Base-by-base conservation (phyloP, 2,888 invertebrate species). In the Sesia apiformis region DNA sequence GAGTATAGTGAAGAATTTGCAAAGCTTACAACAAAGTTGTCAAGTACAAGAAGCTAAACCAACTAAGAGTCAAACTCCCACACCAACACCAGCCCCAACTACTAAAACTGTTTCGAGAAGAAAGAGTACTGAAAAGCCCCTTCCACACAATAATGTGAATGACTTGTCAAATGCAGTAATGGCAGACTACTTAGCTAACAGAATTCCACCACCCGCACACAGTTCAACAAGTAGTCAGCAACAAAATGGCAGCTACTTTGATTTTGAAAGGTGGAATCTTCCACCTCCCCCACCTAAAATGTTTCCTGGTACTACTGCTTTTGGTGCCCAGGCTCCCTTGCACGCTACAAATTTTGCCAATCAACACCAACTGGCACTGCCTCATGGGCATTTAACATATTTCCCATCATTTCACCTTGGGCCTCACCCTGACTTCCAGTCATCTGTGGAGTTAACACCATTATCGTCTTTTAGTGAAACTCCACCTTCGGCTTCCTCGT, bases 231-330 rank as follows among this genome's bases (percentile, higher is more conserved):
- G 76, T 67, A 85, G 72, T 67, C 88, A 90, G 66, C 91, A 91
- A 65, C 93, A 93, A 71, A 93, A 93, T 74, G 92, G 93, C 60
- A 93, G 92, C 54, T 95, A 94, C 72, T 94, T 94, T 67, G 95
- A 96, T 76, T 94, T 95, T 67, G 95, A 94, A 67, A 90, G 95
- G 64, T 96, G 95, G 95, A 95, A 94, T 77, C 84, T 94, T 55
- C 93, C 94, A 46, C 91, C 92, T 5, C 92, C 93, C 23, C 90
- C 92, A 40, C 90, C 93, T 39, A 94, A 94, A 87, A 93, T 94
- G 80, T 94, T 93, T 72, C 86, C 92, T 46, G 90, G 92, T 52
- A 79, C 91, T 23, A 81, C 92, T n/a, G 87, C 91, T 54, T 91
- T 91, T 59, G 86, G 89, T 57, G 84, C 92, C n/a, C 91, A 93